Conservation (phyloP, 2,113 vertebrate genomes). For the Hippocampus comes region DNA sequence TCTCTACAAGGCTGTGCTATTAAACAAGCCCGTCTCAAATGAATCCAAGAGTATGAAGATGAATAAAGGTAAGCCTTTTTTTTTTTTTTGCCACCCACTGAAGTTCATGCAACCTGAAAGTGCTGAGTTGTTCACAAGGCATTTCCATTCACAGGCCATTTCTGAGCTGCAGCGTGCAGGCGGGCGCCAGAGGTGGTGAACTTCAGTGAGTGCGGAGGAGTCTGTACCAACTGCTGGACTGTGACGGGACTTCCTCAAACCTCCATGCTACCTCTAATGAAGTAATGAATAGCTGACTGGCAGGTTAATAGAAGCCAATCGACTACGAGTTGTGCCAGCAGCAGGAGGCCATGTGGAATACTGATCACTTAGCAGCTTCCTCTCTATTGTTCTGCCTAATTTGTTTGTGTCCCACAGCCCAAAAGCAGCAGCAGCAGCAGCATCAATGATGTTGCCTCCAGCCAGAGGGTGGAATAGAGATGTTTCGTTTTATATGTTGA, state of each 20-base stretch:
- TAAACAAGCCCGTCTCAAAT: not conserved
- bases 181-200: not conserved
- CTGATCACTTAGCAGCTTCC: conserved; percentile 40
- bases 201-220: conserved; percentile 6
- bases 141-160: conserved; percentile 1
- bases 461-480: not conserved
- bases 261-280: conserved; percentile 42
- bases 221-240: conserved; percentile 25
- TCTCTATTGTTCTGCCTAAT: conserved; percentile 23
- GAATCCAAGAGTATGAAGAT: conserved; percentile 7
- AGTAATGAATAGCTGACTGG: conserved; percentile 54
- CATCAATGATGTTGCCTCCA: not conserved
- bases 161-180: not conserved
- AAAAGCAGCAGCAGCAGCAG: not conserved
- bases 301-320: conserved; percentile 63
- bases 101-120: conserved; percentile 1
- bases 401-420: not conserved
- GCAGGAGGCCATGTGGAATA: conserved; percentile 41
- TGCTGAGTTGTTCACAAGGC: not conserved
- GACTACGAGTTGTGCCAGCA: conserved; percentile 37
- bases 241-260: conserved; percentile 40
- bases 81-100: not conserved
- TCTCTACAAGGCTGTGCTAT: not conserved
- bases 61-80: conserved; percentile 21
- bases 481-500: too few species aligned